Conservation (phyloP, 1,140 invertebrate genomes). For the Hycleus phaleratus region DNA sequence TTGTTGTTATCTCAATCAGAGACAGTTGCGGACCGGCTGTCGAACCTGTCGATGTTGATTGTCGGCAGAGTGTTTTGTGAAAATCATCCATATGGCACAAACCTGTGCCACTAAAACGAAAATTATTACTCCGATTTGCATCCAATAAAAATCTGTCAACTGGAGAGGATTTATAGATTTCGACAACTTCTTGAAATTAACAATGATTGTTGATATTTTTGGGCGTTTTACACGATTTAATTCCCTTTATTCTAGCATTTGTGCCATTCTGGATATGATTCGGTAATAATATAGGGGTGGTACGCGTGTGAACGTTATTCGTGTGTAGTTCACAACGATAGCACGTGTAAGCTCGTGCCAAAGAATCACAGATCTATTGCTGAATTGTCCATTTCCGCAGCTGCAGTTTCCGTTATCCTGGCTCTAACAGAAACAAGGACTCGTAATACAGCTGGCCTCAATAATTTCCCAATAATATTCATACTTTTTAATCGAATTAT, state of each 20-base stretch:
- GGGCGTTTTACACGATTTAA: too few relatives aligned
- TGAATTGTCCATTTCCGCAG: conserved; percentile 17
- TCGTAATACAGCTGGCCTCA: too few relatives aligned
- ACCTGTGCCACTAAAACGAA: too few relatives aligned
- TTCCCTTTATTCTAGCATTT: too few relatives aligned
- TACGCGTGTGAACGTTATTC: conserved; percentile 32
- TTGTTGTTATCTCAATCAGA: conserved; percentile 12
- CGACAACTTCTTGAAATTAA: too few relatives aligned
- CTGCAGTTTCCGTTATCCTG: conserved; percentile 4
- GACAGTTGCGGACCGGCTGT: conserved; percentile 15
- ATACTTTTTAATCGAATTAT: too few relatives aligned
- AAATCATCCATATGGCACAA: background rate
- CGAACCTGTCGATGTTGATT: conserved; percentile 13
- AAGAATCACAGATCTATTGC: background rate
- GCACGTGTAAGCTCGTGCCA: conserved; percentile 28
- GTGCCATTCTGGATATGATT: background rate
- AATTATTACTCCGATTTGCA: too few relatives aligned
- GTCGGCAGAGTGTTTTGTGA: background rate
- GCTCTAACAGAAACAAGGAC: too few relatives aligned
- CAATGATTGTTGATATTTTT: too few relatives aligned
- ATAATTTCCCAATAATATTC: too few relatives aligned
- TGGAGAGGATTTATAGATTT: too few relatives aligned
- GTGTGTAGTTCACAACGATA: conserved; percentile 33
- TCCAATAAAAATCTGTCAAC: too few relatives aligned
- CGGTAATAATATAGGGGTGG: conserved; percentile 18